phyloP scores from a whole-genome alignment of 2,888 invertebrate species.

The Habrosyne pyritoides region DNA sequence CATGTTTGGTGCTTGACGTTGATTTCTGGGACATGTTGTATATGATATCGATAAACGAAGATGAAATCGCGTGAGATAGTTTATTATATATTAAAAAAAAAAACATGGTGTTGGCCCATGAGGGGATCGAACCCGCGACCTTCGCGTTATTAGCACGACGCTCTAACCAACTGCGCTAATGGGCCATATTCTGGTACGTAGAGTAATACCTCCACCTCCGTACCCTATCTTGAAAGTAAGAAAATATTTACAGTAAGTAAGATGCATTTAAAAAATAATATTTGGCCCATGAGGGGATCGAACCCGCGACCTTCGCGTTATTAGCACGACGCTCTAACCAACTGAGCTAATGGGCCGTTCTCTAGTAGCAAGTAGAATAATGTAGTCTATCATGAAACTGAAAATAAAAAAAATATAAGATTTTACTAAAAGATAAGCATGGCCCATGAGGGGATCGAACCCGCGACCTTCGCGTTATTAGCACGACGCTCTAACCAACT shows the following conservation, averaged over 20 bases:
- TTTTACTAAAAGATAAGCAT: too few relatives aligned
- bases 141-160: constrained; percentile 49
- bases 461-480: constrained; percentile 58
- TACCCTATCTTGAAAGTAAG: too few relatives aligned
- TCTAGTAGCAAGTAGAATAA: too few relatives aligned
- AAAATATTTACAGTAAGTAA: too few relatives aligned
- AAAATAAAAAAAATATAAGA: too few relatives aligned
- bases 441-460: constrained; percentile 60
- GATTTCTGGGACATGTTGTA: too few relatives aligned
- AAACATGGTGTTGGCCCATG: constrained; percentile 33
- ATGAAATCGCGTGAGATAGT: too few relatives aligned
- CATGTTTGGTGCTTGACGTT: too few relatives aligned
- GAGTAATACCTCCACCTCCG: neutral
- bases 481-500: constrained; percentile 50
- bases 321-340: constrained; percentile 52
- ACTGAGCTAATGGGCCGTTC: constrained; percentile 50
- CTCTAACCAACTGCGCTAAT: constrained; percentile 49
- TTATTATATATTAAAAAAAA: constrained; percentile 13
- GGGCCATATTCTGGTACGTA: constrained; percentile 20
- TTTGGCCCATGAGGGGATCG: constrained; percentile 57
- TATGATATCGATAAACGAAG: too few relatives aligned
- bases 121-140: constrained; percentile 44
- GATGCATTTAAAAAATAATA: constrained; percentile 19
- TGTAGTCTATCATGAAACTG: too few relatives aligned
- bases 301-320: constrained; percentile 58